Conservation (phyloP, 2,888 invertebrate genomes). For the Anodontia alba region DNA sequence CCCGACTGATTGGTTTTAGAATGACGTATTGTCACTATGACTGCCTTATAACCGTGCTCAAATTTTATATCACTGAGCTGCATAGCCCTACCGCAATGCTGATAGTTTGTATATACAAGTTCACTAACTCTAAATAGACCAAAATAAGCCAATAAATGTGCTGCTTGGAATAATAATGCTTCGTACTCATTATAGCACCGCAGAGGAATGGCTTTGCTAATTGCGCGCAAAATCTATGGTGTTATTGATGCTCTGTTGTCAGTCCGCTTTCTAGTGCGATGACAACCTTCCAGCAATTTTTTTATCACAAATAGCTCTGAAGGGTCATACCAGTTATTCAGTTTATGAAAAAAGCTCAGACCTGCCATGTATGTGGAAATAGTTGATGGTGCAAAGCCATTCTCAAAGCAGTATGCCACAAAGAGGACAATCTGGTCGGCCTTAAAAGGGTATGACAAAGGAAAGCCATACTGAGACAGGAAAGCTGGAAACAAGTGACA, state of each 20-base stretch:
- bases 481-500: neutral
- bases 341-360: conserved; percentile 12
- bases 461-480: neutral
- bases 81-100: neutral
- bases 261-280: neutral
- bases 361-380: conserved; percentile 18
- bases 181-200: conserved; percentile 19
- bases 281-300: conserved; percentile 20
- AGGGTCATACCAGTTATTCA: conserved; percentile 12
- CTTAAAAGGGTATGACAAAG: neutral
- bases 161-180: conserved; percentile 20
- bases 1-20: conserved; percentile 11
- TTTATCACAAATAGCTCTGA: conserved; percentile 6
- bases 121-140: conserved; percentile 47
- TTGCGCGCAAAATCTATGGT: neutral
- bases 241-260: neutral
- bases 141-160: conserved; percentile 48
- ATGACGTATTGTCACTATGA: neutral
- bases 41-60: neutral
- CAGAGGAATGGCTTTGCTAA: neutral
- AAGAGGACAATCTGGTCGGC: neutral
- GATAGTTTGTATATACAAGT: conserved; percentile 2
- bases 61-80: neutral
- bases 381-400: conserved; percentile 5
- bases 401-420: too few species aligned